These are phyloP conservation scores for Tinea semifulvella DNA, from an alignment of 2,888 invertebrate species.

Conservation along the genomic window DNA sequence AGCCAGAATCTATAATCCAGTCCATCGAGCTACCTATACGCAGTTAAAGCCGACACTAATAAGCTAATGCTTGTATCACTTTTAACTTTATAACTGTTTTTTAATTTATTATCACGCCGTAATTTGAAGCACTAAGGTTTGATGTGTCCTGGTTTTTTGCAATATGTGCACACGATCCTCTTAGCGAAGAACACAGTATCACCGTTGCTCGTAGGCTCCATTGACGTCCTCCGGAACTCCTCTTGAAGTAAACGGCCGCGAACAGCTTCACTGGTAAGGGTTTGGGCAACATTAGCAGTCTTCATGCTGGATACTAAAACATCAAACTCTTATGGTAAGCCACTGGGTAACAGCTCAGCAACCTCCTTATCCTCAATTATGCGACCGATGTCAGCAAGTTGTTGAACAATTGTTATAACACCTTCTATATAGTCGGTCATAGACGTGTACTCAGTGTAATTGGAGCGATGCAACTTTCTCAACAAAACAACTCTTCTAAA, in stretches of 20 bases:
- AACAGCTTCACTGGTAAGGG: neutral
- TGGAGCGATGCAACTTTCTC: slow-evolving; percentile 15
- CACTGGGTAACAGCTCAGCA: slow-evolving; percentile 9
- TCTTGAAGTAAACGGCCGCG: neutral
- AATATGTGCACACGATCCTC: too few relatives aligned
- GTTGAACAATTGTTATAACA: slow-evolving; percentile 15
- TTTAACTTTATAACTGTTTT: too few relatives aligned
- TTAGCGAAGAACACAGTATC: too few relatives aligned
- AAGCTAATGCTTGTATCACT: too few relatives aligned
- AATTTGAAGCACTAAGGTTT: too few relatives aligned
- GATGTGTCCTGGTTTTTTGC: too few relatives aligned
- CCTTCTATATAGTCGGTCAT: slow-evolving; percentile 16
- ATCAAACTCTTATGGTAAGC: slow-evolving; percentile 9
- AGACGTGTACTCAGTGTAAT: slow-evolving; percentile 5
- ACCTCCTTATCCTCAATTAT: slow-evolving; percentile 12
- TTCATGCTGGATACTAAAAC: slow-evolving; percentile 7
- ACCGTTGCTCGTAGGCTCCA: too few relatives aligned
- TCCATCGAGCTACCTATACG: too few relatives aligned
- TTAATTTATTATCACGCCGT: too few relatives aligned
- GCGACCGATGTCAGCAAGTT: slow-evolving; percentile 16
- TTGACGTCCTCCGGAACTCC: neutral
- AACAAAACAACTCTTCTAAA: too few relatives aligned
- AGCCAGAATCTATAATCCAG: too few relatives aligned
- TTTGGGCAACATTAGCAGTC: neutral
- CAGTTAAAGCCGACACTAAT: too few relatives aligned